Evolutionary conservation across 2,888 invertebrate species (phyloP), one percentile per base, ranked within the genome.

Genomic region (Xanthorhoe spadicearia): DNA sequence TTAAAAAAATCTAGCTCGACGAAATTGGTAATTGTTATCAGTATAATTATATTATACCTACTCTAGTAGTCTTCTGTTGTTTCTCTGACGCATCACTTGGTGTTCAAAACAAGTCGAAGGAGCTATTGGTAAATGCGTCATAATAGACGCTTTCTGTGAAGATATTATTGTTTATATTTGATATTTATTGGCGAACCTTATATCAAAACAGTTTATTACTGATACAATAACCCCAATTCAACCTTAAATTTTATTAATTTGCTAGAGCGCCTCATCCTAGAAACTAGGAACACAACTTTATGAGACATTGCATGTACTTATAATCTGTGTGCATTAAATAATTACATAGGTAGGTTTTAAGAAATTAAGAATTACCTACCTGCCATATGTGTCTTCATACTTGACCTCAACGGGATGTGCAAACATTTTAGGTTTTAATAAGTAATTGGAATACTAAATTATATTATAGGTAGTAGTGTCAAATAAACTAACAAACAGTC

Each of bases 101-200:
- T 50, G 13, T 58, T 58, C 35, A 58, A 49, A 58, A 58, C 35
- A 57, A 48, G 32, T 58, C 53, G 52, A 58, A 53, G 49, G 48
- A 57, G 35, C 46, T 8, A n/a, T n/a, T 49, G 8, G 18, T 23
- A n/a, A 15, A 52, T 64, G 64, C 58, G 64, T 64, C 58, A 64
- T 64, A 15, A 13, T 15, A 48, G 48, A 17, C 15, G 48, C 48
- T 48, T 48, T 48, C 15, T 8, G 15, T 48, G 48, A 8, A 48
- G 15, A 48, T 17, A 48, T 58, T 64, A 49, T 59, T 55, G 17
- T 64, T 60, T 10, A 38, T 15, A 8, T 52, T 59, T 48, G 49
- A 50, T 18, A 49, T 53, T 52, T 58, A 58, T 53, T 53, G 17
- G 15, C 10, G 18, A 35, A 10, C 23, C 52, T 1, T 52, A 15